phyloP scores from a whole-genome alignment of 1,140 invertebrate genomes.

The Panagrolaimus sp. region DNA sequence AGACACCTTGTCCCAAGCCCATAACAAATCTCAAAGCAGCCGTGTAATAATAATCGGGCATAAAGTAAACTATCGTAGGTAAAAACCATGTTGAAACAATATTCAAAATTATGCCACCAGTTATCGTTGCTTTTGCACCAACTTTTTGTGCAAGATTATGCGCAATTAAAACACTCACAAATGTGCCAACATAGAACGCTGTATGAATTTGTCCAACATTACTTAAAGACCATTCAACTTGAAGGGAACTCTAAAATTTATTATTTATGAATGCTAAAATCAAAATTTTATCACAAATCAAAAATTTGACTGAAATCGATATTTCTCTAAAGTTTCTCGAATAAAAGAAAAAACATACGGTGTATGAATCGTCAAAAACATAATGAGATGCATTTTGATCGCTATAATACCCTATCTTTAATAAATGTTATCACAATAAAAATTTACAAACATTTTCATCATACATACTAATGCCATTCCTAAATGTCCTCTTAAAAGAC shows the following conservation, averaged over 20 bases:
- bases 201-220: not conserved
- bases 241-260: not conserved
- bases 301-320: too few relatives aligned
- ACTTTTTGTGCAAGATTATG: not conserved
- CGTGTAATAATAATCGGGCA: not conserved
- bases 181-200: not conserved
- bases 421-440: not conserved
- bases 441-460: not conserved
- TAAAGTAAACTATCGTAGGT: not conserved
- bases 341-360: too few relatives aligned
- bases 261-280: not conserved
- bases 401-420: not conserved
- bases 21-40: not conserved
- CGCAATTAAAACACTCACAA: not conserved
- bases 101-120: constrained; percentile 1
- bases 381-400: not conserved
- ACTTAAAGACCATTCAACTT: not conserved
- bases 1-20: constrained; percentile 4
- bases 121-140: not conserved
- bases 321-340: too few relatives aligned
- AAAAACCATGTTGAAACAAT: not conserved
- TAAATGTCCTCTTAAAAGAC: not conserved
- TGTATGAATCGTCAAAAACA: not conserved
- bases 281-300: too few relatives aligned
- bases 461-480: constrained; percentile 12